phyloP scores from a whole-genome alignment of 2,113 vertebrate genomes.

The Sylvietta virens region DNA sequence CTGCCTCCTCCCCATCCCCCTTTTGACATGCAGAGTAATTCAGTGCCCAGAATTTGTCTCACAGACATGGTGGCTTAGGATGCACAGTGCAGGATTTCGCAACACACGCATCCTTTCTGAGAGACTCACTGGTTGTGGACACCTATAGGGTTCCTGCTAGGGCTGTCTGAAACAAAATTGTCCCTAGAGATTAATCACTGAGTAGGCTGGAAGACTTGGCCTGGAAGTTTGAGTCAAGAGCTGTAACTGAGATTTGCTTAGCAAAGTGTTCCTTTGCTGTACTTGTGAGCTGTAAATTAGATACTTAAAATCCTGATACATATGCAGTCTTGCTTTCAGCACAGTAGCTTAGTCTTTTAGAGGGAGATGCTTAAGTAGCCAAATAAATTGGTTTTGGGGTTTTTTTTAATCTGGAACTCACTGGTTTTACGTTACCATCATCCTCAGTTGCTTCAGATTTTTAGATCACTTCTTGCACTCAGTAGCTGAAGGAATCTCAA shows the following conservation, averaged over 20 bases:
- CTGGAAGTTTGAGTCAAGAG: neutral
- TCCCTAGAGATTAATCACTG: neutral
- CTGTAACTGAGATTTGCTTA: neutral
- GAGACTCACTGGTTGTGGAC: neutral
- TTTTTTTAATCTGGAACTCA: neutral
- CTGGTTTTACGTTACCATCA: neutral
- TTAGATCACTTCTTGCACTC: neutral
- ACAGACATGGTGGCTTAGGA: fast-evolving
- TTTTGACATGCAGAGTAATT: neutral
- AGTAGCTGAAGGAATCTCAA: neutral
- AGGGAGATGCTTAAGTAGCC: neutral
- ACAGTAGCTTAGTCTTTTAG: neutral
- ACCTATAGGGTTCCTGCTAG: neutral
- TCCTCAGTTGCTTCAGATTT: neutral
- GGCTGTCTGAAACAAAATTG: neutral
- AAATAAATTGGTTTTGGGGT: neutral
- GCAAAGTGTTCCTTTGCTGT: neutral
- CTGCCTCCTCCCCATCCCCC: neutral
- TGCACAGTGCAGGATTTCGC: neutral
- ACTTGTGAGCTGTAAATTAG: neutral
- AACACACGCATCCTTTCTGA: neutral
- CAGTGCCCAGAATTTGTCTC: neutral
- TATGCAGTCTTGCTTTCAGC: neutral
- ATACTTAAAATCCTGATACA: neutral
- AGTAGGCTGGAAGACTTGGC: neutral